Base-by-base conservation (phyloP, 2,797 vertebrate genomes). In the Holocentrus rufus region DNA sequence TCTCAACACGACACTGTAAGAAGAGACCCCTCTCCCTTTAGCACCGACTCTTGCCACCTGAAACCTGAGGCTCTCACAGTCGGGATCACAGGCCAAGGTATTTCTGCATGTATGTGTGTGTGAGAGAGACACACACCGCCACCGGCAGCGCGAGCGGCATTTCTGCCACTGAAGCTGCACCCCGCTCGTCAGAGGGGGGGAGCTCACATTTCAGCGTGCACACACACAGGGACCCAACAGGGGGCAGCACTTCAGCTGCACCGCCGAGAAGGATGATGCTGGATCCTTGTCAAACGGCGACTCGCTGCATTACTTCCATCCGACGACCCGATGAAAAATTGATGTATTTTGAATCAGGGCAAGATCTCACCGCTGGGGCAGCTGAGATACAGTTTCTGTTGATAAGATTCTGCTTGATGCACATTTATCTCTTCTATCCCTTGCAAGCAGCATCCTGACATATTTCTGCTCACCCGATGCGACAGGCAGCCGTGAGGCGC, bases 1-100 rank as follows among this genome's bases (percentile, higher is more conserved):
- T 89, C 85, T 91, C 84, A 83, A 88, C 85, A 79, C 69, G 69
- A 88, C 75, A 36, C 83, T 88, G 91, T 92, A 93, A 94, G 90
- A 53, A 65, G 92, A 94, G 87, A 89, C 80, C 36, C 67, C 86
- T 81, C 90, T 91, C 80, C 80, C 89, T 93, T 93, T 92, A 91
- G 90, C 86, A 87, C 68, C 85, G 55, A 69, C 81, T 86, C 82
- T 73, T 76, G 83, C 85, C 86, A 83, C 82, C 83, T 90, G 93
- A 93, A 93, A 94, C 88, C 85, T 64, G 81, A 93, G 73, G 86
- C 87, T 80, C 75, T 87, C 82, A 76, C 87, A 84, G 72, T 77
- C 65, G 73, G 74, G 88, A 90, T 92, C 87, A 89, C 78, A 88
- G 80, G 84, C 83, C 82, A 67, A 84, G 82, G 87, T 83, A 90